phyloP scores from a whole-genome alignment of 2,113 vertebrate genomes.

The Melanotaenia duboulayi region DNA sequence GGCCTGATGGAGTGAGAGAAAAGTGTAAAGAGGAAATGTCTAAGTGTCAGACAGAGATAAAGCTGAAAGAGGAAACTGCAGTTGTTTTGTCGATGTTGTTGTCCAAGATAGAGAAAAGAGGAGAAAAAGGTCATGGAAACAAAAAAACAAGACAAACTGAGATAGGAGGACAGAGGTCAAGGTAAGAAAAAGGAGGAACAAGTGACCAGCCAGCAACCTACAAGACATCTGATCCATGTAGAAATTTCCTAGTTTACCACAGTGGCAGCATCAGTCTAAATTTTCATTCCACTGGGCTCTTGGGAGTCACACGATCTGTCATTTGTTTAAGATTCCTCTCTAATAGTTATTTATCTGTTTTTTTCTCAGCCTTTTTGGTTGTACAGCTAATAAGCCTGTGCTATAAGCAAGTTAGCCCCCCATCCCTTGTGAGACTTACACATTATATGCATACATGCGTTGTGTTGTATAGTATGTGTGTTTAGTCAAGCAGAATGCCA shows the following conservation, averaged over 20 bases:
- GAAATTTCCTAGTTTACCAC: conserved; percentile 38
- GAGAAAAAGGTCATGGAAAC: conserved; percentile 46
- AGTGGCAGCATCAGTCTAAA: background rate
- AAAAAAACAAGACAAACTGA: conserved; percentile 30
- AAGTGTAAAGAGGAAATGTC: conserved; percentile 60
- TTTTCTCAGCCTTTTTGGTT: conserved; percentile 9
- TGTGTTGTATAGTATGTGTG: background rate
- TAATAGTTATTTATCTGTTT: conserved; percentile 23
- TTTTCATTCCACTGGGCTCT: conserved; percentile 15
- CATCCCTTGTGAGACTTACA: background rate
- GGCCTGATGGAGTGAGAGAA: conserved; percentile 30
- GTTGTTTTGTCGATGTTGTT: conserved; percentile 23
- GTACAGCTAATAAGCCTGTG: conserved; percentile 41
- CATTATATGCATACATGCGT: background rate
- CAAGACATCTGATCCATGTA: conserved; percentile 22
- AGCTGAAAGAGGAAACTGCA: conserved; percentile 40
- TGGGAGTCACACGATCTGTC: conserved; percentile 36
- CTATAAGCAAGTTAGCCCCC: conserved; percentile 24
- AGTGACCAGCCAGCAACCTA: background rate
- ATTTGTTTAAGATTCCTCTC: conserved; percentile 43
- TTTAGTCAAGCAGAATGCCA: conserved; percentile 33
- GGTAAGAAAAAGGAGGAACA: conserved; percentile 5
- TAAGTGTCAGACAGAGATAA: conserved; percentile 37
- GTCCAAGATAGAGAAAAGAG: conserved; percentile 16
- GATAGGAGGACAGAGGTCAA: background rate